Base-by-base conservation (phyloP, 2,113 vertebrate species). In the Pteropus alecto region DNA sequence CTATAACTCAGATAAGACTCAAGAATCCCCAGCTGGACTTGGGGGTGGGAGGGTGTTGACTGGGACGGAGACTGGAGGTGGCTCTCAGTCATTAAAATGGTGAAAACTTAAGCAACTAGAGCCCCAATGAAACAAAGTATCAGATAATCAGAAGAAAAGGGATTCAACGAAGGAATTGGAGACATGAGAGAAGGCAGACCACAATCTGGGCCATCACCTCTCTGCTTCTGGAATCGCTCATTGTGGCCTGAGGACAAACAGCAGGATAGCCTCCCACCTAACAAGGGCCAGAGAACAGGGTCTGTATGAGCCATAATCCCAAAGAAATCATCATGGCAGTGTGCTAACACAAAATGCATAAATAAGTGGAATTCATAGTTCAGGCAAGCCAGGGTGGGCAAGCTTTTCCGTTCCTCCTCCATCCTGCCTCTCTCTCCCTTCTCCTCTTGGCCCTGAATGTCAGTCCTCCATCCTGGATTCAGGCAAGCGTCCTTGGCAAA, bases 401-500 rank as follows among this genome's bases (percentile, higher is more conserved):
- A 89, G 97, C 90, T 22, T 1, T 95, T 90, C 48, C n/a, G 60
- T 67, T 97, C 48, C 84, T 81, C 77, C 85, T 83, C 8, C 18
- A 11, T 4, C 9, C 28, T 28, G 22, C 28, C 67, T 76, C 35
- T 54, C 85, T 79, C 38, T 60, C 48, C 30, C 28, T 65, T 86
- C 28, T 65, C 38, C 87, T 76, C 54, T 28, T 38, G 70, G 88
- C 38, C 85, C 51, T 65, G 41, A 95, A 78, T 9, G 71, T 6
- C 96, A 35, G 5, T 88, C 48, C 56, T 97, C 92, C 90, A 86
- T 92, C 96, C 95, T 41, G 10, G 87, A 93, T 95, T 98, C 97
- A 93, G 76, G 87, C 41, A 19, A 11, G 48, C 83, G 96, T 70
- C 96, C 94, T 67, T 91, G 76, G 96, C 92, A 98, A 97, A 97